Evolutionary conservation across 2,888 invertebrate genomes (phyloP).

Genomic region (Polydrusus tereticollis): DNA sequence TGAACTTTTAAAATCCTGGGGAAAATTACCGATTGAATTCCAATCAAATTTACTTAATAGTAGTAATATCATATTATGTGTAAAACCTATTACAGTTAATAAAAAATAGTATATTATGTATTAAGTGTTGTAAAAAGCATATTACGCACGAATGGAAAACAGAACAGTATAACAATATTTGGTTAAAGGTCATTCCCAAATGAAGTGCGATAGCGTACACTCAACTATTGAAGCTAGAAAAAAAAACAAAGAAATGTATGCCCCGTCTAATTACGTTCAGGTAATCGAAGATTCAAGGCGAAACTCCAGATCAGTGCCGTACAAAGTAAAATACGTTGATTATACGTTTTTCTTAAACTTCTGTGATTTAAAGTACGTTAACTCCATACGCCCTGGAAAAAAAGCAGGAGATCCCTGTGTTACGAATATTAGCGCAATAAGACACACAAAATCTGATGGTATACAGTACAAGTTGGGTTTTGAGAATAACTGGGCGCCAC

Average conservation of each 20-base stretch:
- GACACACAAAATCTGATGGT: constrained; percentile 32
- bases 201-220: constrained; percentile 30
- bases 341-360: constrained; percentile 42
- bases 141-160: too few relatives aligned
- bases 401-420: constrained; percentile 44
- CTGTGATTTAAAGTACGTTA: constrained; percentile 38
- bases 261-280: constrained; percentile 25
- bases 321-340: constrained; percentile 40
- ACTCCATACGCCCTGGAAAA: constrained; percentile 47
- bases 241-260: constrained; percentile 23
- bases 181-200: constrained; percentile 26
- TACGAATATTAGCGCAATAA: constrained; percentile 45
- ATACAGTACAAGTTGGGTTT: constrained; percentile 47
- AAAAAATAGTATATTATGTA: too few relatives aligned
- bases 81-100: too few relatives aligned
- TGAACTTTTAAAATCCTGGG: too few relatives aligned
- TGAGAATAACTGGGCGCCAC: constrained; percentile 42
- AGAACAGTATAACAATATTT: constrained; percentile 22
- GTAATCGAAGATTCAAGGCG: constrained; percentile 18
- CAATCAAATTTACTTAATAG: too few relatives aligned
- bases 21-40: too few relatives aligned
- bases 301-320: constrained; percentile 27
- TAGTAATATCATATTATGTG: too few relatives aligned
- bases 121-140: too few relatives aligned
- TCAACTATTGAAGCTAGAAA: constrained; percentile 14